Evolutionary conservation across 2,888 invertebrate species (phyloP).

Genomic region (Pristionchus maxplancki): DNA sequence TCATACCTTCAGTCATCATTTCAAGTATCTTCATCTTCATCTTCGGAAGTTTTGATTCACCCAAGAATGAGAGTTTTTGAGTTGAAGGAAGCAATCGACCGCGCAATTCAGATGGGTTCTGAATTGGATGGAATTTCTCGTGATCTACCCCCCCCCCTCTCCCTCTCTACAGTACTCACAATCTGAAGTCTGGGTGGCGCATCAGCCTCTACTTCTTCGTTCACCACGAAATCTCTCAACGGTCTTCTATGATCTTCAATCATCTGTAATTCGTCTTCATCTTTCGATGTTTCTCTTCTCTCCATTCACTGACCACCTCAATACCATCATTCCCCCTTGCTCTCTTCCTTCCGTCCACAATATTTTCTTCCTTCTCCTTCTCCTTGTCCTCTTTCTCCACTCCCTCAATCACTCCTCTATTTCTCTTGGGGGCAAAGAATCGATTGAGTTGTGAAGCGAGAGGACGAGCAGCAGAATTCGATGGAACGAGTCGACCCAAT

Average conservation of each 20-base stretch:
- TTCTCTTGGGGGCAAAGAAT: constrained; percentile 22
- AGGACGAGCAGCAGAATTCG: constrained; percentile 10
- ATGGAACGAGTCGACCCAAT: constrained; percentile 19
- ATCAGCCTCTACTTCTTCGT: background rate
- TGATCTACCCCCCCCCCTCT: background rate
- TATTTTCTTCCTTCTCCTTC: background rate
- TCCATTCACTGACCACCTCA: background rate
- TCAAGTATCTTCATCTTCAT: background rate
- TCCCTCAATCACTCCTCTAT: background rate
- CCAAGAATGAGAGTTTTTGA: background rate
- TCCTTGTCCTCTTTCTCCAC: background rate
- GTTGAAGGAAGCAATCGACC: background rate
- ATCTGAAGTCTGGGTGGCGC: background rate
- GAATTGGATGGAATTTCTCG: background rate
- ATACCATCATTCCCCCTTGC: background rate
- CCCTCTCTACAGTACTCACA: constrained; percentile 2
- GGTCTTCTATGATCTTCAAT: constrained; percentile 22
- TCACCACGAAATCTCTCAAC: constrained; percentile 2
- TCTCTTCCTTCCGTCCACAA: background rate
- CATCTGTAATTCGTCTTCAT: background rate
- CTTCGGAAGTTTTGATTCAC: background rate
- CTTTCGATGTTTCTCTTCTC: background rate
- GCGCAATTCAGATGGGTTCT: background rate
- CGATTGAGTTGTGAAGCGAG: constrained; percentile 15
- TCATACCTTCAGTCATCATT: background rate